These are phyloP conservation scores for Aphis gossypii DNA, from an alignment of 1,140 invertebrate genomes.

Conservation along the genomic window DNA sequence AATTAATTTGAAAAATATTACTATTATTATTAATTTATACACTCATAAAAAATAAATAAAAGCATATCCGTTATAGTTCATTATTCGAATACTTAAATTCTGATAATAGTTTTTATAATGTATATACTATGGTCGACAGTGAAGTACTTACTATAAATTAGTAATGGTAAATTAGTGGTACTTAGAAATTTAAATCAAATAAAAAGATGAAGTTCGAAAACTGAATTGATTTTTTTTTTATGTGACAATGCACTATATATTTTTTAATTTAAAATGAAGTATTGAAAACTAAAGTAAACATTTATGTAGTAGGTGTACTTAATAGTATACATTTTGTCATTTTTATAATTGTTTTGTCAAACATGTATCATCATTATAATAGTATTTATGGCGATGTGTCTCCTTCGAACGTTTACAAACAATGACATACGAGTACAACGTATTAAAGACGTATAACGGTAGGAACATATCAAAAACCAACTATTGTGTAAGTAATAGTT, in stretches of 20 bases:
- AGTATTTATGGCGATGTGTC: neutral
- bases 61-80: neutral
- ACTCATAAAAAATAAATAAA: too few relatives aligned
- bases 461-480: neutral
- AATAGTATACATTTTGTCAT: neutral
- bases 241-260: neutral
- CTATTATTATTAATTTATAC: neutral
- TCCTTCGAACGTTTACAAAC: neutral
- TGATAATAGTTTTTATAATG: neutral
- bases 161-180: neutral
- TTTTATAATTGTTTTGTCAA: neutral
- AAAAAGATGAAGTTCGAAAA: neutral
- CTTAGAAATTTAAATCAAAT: neutral
- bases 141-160: neutral
- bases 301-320: neutral
- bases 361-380: neutral
- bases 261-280: neutral
- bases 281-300: neutral
- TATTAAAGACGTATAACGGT: neutral
- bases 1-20: neutral
- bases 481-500: neutral
- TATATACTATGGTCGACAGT: neutral
- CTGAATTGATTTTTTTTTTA: neutral
- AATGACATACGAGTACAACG: neutral
- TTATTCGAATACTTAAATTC: neutral